Percentiles rank a stretch among this genome's conserved stretches.
phyloP scores from a whole-genome alignment of 2,888 invertebrate genomes.

The Cerastis rubricosa region DNA sequence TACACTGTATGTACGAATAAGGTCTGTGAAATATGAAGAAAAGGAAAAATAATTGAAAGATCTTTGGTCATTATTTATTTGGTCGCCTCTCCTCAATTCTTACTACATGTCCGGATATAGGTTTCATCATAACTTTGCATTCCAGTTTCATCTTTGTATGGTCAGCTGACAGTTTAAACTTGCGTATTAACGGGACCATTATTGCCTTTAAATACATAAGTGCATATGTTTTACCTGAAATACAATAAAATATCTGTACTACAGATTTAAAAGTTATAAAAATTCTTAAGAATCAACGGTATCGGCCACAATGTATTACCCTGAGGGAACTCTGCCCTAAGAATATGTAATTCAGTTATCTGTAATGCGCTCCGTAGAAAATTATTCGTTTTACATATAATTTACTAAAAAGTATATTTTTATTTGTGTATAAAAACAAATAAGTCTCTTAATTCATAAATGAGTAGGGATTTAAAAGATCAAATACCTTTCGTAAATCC shows the following conservation, averaged over 20 bases:
- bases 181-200: neutral
- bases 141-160: slow-evolving; percentile 8
- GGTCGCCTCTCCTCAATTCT: neutral
- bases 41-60: neutral
- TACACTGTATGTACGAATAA: neutral
- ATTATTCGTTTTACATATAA: neutral
- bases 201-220: slow-evolving; percentile 5
- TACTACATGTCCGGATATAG: slow-evolving; percentile 1
- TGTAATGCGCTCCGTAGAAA: too few species aligned
- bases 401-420: neutral
- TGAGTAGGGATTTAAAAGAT: neutral
- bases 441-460: neutral
- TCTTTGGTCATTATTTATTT: neutral
- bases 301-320: neutral
- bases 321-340: neutral
- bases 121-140: slow-evolving; percentile 1
- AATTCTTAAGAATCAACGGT: neutral
- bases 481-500: neutral
- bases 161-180: slow-evolving; percentile 3
- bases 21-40: neutral
- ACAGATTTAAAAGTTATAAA: neutral
- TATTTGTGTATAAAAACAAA: neutral
- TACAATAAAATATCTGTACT: neutral
- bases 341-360: neutral
- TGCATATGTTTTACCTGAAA: slow-evolving; percentile 15